Conservation (phyloP, 2,888 invertebrate genomes). For the Xylota segnis region DNA sequence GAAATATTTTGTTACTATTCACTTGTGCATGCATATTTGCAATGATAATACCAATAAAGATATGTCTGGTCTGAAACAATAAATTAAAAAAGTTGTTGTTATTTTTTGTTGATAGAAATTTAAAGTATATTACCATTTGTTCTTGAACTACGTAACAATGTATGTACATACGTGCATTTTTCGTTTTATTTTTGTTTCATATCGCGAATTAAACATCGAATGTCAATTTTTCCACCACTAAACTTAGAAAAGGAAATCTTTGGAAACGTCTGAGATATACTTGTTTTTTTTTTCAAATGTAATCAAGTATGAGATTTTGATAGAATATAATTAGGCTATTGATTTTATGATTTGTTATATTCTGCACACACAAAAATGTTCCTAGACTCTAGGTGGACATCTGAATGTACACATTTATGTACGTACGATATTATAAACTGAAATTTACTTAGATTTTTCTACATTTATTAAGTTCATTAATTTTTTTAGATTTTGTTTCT, state of each 20-base stretch:
- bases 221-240: conserved; percentile 60
- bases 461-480: background rate
- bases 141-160: background rate
- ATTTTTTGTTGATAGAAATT: conserved; percentile 12
- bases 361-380: background rate
- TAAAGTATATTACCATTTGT: conserved; percentile 1
- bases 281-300: background rate
- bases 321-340: background rate
- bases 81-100: conserved; percentile 58
- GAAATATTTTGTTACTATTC: conserved; percentile 13
- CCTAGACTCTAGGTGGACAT: too few relatives aligned
- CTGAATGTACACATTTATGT: too few relatives aligned
- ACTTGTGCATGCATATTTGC: conserved; percentile 58
- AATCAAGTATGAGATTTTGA: background rate
- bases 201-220: conserved; percentile 47
- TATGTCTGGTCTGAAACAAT: conserved; percentile 47
- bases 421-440: too few relatives aligned
- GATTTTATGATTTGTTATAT: background rate
- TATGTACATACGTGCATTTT: conserved; percentile 1
- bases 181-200: conserved; percentile 12
- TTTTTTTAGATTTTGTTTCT: too few relatives aligned
- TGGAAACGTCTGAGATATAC: background rate
- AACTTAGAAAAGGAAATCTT: background rate
- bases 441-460: too few relatives aligned
- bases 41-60: conserved; percentile 45